A percentile compares a stretch with the other conserved stretches of the same genome.
These are phyloP conservation scores for Lochmaea capreae DNA, from an alignment of 2,888 invertebrate species.

Conservation along the genomic window DNA sequence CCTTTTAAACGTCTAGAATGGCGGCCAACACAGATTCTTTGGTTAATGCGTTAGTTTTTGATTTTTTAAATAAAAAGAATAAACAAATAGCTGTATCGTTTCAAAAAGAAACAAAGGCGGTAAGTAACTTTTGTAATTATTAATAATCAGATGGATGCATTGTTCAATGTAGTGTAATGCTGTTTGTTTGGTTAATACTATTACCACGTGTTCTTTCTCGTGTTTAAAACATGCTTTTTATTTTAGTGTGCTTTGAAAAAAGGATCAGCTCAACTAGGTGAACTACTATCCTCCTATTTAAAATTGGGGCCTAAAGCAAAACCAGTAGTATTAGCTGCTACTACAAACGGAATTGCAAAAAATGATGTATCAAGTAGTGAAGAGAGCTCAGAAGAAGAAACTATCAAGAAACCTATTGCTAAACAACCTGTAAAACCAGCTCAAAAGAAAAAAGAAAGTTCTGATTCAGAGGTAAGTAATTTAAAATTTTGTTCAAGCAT, in stretches of 20 bases:
- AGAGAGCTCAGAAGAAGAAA: slow-evolving; percentile 31
- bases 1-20: slow-evolving; percentile 51
- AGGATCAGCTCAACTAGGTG: slow-evolving; percentile 74
- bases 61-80: slow-evolving; percentile 74
- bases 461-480: slow-evolving; percentile 2
- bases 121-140: slow-evolving; percentile 69
- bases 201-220: slow-evolving; percentile 14
- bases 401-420: slow-evolving; percentile 29
- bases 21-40: slow-evolving; percentile 64
- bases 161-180: neutral
- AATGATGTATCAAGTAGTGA: slow-evolving; percentile 28
- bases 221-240: neutral
- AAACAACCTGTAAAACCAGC: slow-evolving; percentile 35
- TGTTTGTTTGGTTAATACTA: neutral
- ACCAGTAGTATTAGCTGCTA: slow-evolving; percentile 43
- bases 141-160: neutral
- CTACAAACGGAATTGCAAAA: neutral
- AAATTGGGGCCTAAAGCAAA: slow-evolving; percentile 68
- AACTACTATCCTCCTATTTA: slow-evolving; percentile 71
- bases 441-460: slow-evolving; percentile 27
- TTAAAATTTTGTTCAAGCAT: neutral
- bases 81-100: slow-evolving; percentile 76
- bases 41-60: slow-evolving; percentile 72
- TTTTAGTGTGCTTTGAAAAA: slow-evolving; percentile 73
- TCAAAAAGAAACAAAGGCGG: slow-evolving; percentile 77